phyloP scores from a whole-genome alignment of 30 jellyfish, hydroid and myxozoan genomes.

The Catostylus mosaicus region DNA sequence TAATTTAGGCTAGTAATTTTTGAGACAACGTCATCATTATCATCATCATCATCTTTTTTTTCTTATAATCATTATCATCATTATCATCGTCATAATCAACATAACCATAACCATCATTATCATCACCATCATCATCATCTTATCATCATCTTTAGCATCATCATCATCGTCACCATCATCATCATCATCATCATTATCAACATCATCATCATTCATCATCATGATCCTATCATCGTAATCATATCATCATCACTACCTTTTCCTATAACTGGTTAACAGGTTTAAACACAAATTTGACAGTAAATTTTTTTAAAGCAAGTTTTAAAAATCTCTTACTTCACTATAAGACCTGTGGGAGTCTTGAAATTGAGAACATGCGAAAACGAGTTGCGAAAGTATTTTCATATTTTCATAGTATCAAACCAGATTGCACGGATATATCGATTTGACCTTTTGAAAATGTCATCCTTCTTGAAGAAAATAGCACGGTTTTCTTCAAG shows the following conservation, averaged over 20 bases:
- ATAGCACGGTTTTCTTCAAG: too few species aligned
- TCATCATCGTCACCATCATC: not conserved
- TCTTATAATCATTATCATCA: not conserved
- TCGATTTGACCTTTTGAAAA: not conserved
- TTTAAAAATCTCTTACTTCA: too few species aligned
- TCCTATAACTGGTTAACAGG: too few species aligned
- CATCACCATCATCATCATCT: constrained; percentile 9
- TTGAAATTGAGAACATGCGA: not conserved
- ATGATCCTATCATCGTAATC: too few species aligned
- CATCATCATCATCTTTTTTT: not conserved
- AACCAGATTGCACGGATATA: not conserved
- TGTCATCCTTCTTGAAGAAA: too few species aligned
- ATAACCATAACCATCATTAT: not conserved
- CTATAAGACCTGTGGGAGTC: not conserved
- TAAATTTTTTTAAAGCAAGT: too few species aligned
- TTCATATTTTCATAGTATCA: not conserved
- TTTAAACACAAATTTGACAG: too few species aligned
- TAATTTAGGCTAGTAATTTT: too few species aligned
- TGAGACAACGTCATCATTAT: not conserved
- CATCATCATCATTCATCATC: too few species aligned
- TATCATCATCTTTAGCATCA: not conserved
- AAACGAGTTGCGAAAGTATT: not conserved
- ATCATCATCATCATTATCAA: not conserved
- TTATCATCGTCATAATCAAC: not conserved
- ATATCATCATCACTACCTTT: too few species aligned